Evolutionary conservation across 2,888 invertebrate genomes (phyloP).

Genomic region (Oscheius myriophilus): DNA sequence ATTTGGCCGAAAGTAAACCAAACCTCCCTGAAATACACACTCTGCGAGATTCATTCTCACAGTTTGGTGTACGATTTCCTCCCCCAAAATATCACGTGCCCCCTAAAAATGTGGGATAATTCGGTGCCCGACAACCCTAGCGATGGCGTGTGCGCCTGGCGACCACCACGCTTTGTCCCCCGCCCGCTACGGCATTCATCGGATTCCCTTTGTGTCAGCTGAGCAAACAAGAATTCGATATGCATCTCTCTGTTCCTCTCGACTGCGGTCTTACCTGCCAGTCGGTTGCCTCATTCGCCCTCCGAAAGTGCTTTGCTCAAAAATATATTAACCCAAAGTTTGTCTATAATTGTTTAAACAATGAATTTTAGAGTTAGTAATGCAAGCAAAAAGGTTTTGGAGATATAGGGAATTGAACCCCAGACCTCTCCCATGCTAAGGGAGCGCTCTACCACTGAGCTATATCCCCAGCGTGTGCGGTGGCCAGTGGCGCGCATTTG

Average conservation of each 20-base stretch:
- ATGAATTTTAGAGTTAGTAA: too few relatives aligned
- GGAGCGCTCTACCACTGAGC: constrained; percentile 54
- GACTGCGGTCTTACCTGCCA: too few relatives aligned
- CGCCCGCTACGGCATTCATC: constrained; percentile 28
- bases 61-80: too few relatives aligned
- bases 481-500: too few relatives aligned
- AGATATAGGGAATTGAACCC: constrained; percentile 47
- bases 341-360: too few relatives aligned
- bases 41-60: too few relatives aligned
- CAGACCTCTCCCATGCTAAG: constrained; percentile 54
- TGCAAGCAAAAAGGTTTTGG: constrained; percentile 6
- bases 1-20: too few relatives aligned
- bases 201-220: constrained; percentile 31
- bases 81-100: background rate
- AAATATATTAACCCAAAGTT: too few relatives aligned
- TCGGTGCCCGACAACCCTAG: background rate
- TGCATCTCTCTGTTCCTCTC: constrained; percentile 2
- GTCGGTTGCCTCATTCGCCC: too few relatives aligned
- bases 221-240: constrained; percentile 29
- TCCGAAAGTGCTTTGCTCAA: too few relatives aligned
- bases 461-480: constrained; percentile 32
- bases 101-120: background rate
- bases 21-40: too few relatives aligned
- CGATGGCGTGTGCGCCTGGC: constrained; percentile 13
- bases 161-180: constrained; percentile 16